Conservation (phyloP, 2,797 vertebrate genomes). For the Sciurus vulgaris region DNA sequence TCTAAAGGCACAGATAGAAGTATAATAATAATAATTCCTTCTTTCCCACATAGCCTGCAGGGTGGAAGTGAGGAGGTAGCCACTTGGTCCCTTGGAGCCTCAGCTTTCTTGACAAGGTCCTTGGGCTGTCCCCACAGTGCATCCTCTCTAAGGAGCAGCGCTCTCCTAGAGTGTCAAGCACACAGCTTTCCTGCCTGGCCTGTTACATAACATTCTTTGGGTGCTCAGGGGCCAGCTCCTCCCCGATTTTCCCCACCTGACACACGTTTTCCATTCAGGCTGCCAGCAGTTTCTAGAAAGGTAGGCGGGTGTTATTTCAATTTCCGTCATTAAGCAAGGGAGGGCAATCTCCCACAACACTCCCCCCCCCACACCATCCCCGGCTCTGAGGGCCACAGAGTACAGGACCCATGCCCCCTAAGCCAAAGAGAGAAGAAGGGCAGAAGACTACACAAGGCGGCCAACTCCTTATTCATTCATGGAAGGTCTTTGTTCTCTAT, state of each 20-base stretch:
- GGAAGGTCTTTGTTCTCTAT: not conserved
- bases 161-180: not conserved
- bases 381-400: accelerated
- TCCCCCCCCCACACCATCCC: not conserved
- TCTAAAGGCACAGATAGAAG: not conserved
- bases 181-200: not conserved
- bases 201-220: not conserved
- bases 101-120: not conserved
- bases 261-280: slow-evolving; percentile 64
- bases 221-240: slow-evolving; percentile 30
- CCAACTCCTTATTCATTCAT: not conserved
- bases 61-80: not conserved
- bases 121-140: accelerated
- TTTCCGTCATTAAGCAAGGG: slow-evolving; percentile 71
- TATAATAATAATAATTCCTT: not conserved
- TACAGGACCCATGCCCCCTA: accelerated
- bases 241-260: slow-evolving; percentile 50
- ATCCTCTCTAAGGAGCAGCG: accelerated
- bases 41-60: not conserved
- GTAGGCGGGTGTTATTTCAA: slow-evolving; percentile 9
- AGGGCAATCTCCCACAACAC: not conserved
- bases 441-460: accelerated
- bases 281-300: slow-evolving; percentile 70
- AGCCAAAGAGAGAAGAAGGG: not conserved
- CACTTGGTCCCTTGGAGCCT: not conserved